Conservation (phyloP, 1,140 invertebrate genomes). For the Scaptomyza graminum region DNA sequence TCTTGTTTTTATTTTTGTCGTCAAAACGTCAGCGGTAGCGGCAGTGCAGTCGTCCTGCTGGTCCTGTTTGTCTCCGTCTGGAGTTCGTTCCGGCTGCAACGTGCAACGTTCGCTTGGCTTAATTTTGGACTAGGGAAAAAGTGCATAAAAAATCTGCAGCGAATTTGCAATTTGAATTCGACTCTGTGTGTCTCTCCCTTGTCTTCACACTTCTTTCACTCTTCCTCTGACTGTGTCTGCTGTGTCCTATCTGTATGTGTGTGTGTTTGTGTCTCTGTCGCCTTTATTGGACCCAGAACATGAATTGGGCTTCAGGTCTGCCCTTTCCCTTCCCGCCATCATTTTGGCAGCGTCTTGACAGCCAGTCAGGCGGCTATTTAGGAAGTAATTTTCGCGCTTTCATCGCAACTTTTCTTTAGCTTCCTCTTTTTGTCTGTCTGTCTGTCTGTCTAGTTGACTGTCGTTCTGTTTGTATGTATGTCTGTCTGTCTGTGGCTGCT, state of each 20-base stretch:
- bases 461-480: constrained; percentile 5
- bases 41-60: constrained; percentile 29
- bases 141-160: constrained; percentile 80
- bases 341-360: constrained; percentile 62
- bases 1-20: constrained; percentile 66
- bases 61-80: constrained; percentile 44
- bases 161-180: constrained; percentile 80
- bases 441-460: constrained; percentile 46
- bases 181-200: constrained; percentile 36
- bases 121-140: constrained; percentile 76
- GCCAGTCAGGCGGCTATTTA: constrained; percentile 80
- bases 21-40: constrained; percentile 71
- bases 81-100: constrained; percentile 64
- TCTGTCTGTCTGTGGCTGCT: constrained; percentile 63
- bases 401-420: constrained; percentile 58
- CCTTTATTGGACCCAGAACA: constrained; percentile 74
- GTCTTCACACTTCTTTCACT: constrained; percentile 15
- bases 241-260: constrained; percentile 24
- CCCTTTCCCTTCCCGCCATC: background rate
- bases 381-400: constrained; percentile 81
- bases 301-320: constrained; percentile 47
- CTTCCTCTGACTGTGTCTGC: constrained; percentile 25
- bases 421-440: constrained; percentile 26
- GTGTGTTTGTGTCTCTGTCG: constrained; percentile 47
- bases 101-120: constrained; percentile 71